A percentile compares a stretch with the other conserved stretches of the same genome.
phyloP scores from a whole-genome alignment of 2,113 vertebrate genomes.

The cat (Felis catus) region DNA sequence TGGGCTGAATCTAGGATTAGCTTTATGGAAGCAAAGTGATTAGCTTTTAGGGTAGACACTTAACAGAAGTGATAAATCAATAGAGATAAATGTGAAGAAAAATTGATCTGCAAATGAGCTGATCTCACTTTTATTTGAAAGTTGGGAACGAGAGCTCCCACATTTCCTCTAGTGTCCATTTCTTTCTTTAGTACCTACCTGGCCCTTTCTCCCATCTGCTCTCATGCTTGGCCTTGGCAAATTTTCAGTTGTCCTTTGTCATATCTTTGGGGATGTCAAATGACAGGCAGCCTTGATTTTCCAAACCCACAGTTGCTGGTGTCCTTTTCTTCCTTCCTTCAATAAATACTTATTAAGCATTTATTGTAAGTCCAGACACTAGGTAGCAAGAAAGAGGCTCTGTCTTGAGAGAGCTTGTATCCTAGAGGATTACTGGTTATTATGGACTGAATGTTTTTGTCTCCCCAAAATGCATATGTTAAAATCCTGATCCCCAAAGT shows the following conservation, averaged over 20 bases:
- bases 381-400: not conserved
- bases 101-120: conserved; percentile 17
- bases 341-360: not conserved
- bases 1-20: conserved; percentile 54
- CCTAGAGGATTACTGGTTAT: not conserved
- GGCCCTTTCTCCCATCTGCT: not conserved
- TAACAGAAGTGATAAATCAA: conserved; percentile 37
- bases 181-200: not conserved
- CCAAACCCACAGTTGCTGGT: not conserved
- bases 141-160: not conserved
- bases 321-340: not conserved
- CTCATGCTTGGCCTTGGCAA: not conserved
- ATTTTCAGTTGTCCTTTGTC: not conserved
- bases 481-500: not conserved
- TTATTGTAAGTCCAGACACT: not conserved
- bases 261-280: not conserved
- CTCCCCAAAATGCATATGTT: not conserved
- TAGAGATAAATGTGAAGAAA: conserved; percentile 26
- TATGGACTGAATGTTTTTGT: not conserved
- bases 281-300: not conserved
- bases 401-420: not conserved
- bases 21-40: not conserved
- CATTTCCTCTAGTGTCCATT: not conserved
- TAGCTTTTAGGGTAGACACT: conserved; percentile 26
- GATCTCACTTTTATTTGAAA: conserved; percentile 38